These are phyloP conservation scores for Heliocidaris erythrogramma DNA, from an alignment of 35 echinoderm and acorn worm species.

Conservation along the genomic window DNA sequence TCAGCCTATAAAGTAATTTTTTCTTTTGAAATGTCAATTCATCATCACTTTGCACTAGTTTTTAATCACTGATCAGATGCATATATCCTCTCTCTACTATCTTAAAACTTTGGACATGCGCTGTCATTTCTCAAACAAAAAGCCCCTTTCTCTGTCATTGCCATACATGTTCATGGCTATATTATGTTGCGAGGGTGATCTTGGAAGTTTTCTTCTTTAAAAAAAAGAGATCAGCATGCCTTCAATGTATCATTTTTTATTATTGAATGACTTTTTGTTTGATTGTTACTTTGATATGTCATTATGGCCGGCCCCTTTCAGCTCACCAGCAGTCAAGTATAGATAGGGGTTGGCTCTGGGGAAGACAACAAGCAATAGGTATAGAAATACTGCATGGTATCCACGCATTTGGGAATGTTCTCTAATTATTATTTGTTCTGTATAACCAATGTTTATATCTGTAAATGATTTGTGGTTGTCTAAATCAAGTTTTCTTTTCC, in stretches of 20 bases:
- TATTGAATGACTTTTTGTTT: background rate
- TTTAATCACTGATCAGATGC: background rate
- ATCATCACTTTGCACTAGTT: background rate
- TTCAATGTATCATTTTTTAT: background rate
- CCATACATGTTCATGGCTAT: too few relatives aligned
- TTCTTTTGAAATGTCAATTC: background rate
- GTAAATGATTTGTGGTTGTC: too few relatives aligned
- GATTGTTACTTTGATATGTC: background rate
- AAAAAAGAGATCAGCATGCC: too few relatives aligned
- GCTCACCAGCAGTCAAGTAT: background rate
- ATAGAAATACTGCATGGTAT: background rate
- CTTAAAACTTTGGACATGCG: background rate
- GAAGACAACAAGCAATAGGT: constrained; percentile 23
- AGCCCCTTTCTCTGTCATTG: too few relatives aligned
- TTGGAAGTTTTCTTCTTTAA: too few relatives aligned
- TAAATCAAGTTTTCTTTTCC: too few relatives aligned
- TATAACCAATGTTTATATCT: too few relatives aligned
- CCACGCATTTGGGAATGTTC: too few relatives aligned
- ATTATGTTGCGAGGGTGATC: too few relatives aligned
- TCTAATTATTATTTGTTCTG: too few relatives aligned
- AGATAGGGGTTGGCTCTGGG: constrained; percentile 25
- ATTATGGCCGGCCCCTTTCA: background rate
- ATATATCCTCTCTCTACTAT: background rate
- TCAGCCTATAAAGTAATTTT: background rate
- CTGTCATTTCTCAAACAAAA: too few relatives aligned